Percentiles rank a stretch among this genome's conserved stretches.
Evolutionary conservation across 2,888 invertebrate species (phyloP).

Genomic region (Dicycla oo): DNA sequence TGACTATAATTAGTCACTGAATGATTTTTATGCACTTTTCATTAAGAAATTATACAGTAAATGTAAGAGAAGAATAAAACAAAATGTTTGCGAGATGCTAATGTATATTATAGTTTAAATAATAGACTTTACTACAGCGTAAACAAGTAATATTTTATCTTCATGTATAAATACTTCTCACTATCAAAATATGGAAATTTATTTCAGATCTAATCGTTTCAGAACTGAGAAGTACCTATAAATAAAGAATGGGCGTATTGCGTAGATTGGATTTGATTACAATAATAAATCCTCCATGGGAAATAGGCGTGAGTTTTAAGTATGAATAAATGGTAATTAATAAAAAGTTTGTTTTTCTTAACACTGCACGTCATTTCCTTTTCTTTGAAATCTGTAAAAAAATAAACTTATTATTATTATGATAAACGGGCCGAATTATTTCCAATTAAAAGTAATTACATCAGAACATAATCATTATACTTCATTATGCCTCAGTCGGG

Average conservation of each 20-base stretch:
- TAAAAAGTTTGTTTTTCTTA: conserved; percentile 25
- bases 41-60: neutral
- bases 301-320: too few species aligned
- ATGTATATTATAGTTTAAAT: conserved; percentile 41
- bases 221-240: conserved; percentile 20
- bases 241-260: conserved; percentile 13
- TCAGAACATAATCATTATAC: conserved; percentile 63
- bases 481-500: conserved; percentile 86
- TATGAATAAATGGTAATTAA: conserved; percentile 25
- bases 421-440: neutral
- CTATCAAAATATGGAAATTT: neutral
- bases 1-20: too few species aligned
- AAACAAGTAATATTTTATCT: conserved; percentile 5
- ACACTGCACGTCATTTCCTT: conserved; percentile 6
- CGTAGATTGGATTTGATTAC: too few species aligned
- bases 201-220: neutral
- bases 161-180: conserved; percentile 21
- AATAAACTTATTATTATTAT: conserved; percentile 3
- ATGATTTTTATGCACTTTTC: neutral
- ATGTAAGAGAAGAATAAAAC: conserved; percentile 30
- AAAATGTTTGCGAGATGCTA: neutral
- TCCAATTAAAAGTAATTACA: neutral
- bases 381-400: conserved; percentile 66
- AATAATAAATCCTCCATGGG: too few species aligned
- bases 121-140: conserved; percentile 8